Base-by-base conservation (phyloP, 2,797 vertebrate species). In the Artibeus lituratus region DNA sequence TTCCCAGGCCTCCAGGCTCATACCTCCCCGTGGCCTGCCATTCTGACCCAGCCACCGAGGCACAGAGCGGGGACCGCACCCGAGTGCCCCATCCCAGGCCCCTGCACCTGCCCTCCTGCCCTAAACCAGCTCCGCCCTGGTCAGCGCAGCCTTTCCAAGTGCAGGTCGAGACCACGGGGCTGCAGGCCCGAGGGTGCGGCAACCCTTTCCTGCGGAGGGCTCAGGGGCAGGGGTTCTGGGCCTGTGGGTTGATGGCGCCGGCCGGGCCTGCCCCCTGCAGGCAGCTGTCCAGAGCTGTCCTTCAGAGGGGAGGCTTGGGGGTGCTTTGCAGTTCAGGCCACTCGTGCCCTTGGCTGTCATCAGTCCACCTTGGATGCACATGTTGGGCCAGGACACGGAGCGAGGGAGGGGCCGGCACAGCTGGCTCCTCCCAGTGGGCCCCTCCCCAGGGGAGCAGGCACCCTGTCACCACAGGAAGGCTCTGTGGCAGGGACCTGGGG, bases 151-250 rank as follows among this genome's bases (percentile, higher is more conserved):
- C 14, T 44, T 29, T 29, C 53, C 15, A 6, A 3, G 29, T 10
- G 47, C 18, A 24, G 57, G 47, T 32, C 7, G 6, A 10, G 16
- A 11, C 2, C 1, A 0, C 6, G 2, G 14, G 47, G 39, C 18
- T 15, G 7, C 51, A 2, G 65, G 37, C 18, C 39, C 16, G 53
- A 21, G 21, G 9, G 35, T 39, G 69, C 6, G 29, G 69, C 5
- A 8, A 19, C 32, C n/a, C 35, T 42, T 6, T 39, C 5, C 22
- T 5, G 10, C 7, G 29, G n/a, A 39, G 37, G 12, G 19, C 24
- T 39, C 11, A 3, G 1, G 11, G 18, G 15, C 0, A 1, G 15
- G 22, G 1, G 1, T 67, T 7, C 39, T 1, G 26, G 72, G 65
- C 5, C 11, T 7, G n/a, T n/a, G n/a, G 6, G 7, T 69, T 4